A percentile compares a stretch with the other conserved stretches of the same genome.
phyloP scores from a whole-genome alignment of 2,797 vertebrate genomes.

The Gambelia wislizenii region DNA sequence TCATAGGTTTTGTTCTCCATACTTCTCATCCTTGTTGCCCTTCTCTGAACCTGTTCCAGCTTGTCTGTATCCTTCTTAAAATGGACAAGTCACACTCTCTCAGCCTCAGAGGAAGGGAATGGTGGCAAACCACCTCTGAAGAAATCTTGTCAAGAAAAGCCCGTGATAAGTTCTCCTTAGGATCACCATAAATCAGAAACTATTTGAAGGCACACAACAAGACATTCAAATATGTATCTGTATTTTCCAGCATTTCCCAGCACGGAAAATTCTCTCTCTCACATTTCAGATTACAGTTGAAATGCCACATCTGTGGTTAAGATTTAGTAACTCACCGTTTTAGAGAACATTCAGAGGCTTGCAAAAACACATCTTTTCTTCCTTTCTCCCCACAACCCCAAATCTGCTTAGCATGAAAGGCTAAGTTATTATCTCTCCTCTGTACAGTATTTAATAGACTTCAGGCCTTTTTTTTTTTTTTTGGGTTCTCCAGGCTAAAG shows the following conservation, averaged over 20 bases:
- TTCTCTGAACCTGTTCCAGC: too few relatives aligned
- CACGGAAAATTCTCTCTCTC: not conserved
- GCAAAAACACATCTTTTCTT: not conserved
- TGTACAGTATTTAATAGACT: not conserved
- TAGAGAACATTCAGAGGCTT: not conserved
- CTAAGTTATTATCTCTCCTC: not conserved
- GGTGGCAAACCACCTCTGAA: too few relatives aligned
- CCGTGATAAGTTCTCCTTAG: too few relatives aligned
- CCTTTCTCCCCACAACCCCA: not conserved
- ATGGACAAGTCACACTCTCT: too few relatives aligned
- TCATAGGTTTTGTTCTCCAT: too few relatives aligned
- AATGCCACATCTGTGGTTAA: not conserved
- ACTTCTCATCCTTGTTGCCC: too few relatives aligned
- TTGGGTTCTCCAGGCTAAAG: not conserved
- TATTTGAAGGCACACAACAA: too few relatives aligned
- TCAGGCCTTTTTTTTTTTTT: not conserved
- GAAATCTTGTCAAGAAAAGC: too few relatives aligned
- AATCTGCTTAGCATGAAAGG: not conserved
- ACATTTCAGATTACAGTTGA: not conserved
- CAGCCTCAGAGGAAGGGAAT: too few relatives aligned
- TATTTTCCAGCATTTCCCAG: not conserved
- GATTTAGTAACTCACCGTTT: not conserved
- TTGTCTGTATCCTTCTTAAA: too few relatives aligned
- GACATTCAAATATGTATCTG: not conserved
- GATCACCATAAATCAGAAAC: too few relatives aligned